Evolutionary conservation across 2,888 invertebrate genomes (phyloP).

Genomic region (Eledona agricola): DNA sequence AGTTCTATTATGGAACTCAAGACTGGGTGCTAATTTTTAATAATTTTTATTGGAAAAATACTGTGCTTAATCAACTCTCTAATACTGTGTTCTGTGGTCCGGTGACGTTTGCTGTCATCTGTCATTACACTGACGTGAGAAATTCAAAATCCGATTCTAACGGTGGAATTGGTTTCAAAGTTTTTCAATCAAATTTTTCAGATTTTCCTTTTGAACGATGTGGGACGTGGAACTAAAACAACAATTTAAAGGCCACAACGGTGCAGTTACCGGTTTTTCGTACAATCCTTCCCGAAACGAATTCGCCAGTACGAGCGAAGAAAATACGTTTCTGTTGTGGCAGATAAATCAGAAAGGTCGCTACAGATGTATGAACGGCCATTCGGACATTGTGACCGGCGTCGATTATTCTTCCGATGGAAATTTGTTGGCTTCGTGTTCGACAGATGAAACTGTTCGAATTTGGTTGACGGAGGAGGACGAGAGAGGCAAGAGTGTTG

Average conservation of each 20-base stretch:
- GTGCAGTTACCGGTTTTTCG: slow-evolving; percentile 47
- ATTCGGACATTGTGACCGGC: slow-evolving; percentile 78
- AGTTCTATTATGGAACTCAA: too few species aligned
- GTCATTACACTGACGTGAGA: too few species aligned
- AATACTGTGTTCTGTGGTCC: too few species aligned
- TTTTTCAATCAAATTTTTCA: too few species aligned
- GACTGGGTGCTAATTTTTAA: too few species aligned
- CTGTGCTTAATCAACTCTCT: too few species aligned
- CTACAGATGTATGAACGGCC: slow-evolving; percentile 81
- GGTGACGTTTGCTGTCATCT: too few species aligned
- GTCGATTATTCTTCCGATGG: slow-evolving; percentile 84
- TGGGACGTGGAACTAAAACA: too few species aligned
- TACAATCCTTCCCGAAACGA: slow-evolving; percentile 45
- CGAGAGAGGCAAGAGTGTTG: slow-evolving; percentile 78
- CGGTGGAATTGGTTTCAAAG: too few species aligned
- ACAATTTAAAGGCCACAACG: slow-evolving; percentile 81
- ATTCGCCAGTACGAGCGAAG: slow-evolving; percentile 82
- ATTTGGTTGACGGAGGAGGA: slow-evolving; percentile 92
- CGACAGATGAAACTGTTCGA: slow-evolving; percentile 83
- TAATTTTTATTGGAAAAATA: too few species aligned
- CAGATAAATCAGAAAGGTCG: slow-evolving; percentile 71
- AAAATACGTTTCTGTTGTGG: slow-evolving; percentile 86
- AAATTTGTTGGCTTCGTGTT: slow-evolving; percentile 84
- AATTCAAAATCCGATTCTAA: too few species aligned
- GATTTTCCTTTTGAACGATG: too few species aligned